Evolutionary conservation across 2,113 vertebrate species (phyloP).

Genomic region (Pomatorhinus ruficollis): DNA sequence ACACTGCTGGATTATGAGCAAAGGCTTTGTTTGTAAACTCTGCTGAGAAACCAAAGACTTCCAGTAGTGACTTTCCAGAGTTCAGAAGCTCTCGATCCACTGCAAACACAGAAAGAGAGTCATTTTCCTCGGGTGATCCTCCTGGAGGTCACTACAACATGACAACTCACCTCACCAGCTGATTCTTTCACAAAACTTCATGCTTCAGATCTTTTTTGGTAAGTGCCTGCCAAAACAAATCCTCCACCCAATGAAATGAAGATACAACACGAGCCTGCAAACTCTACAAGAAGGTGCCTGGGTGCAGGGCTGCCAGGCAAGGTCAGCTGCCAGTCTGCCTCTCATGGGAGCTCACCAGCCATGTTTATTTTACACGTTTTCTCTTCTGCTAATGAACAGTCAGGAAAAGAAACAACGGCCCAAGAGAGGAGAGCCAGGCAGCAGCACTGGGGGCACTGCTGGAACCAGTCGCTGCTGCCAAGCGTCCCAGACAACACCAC

Average conservation of each 20-base stretch:
- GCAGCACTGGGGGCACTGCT: not conserved
- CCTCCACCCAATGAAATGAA: not conserved
- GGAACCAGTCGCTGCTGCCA: not conserved
- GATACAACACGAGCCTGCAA: not conserved
- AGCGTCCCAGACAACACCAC: not conserved
- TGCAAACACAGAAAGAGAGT: fast-evolving
- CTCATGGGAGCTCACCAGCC: not conserved
- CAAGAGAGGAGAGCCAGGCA: not conserved
- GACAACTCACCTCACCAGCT: not conserved
- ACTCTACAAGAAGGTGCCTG: not conserved
- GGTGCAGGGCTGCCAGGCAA: not conserved
- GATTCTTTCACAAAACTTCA: not conserved
- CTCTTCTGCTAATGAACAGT: slow-evolving; percentile 7
- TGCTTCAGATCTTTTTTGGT: not conserved
- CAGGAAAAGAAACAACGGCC: slow-evolving; percentile 52
- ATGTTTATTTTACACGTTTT: slow-evolving; percentile 49
- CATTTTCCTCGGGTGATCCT: not conserved
- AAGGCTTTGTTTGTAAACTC: not conserved
- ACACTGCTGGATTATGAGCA: not conserved
- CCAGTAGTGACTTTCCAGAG: not conserved
- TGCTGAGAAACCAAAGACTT: not conserved
- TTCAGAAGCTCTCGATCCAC: not conserved
- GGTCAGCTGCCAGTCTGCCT: slow-evolving; percentile 1
- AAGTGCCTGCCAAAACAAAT: not conserved
- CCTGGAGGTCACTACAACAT: not conserved